phyloP scores from a whole-genome alignment of 2,888 invertebrate species.

The Oscheius myriophilus region DNA sequence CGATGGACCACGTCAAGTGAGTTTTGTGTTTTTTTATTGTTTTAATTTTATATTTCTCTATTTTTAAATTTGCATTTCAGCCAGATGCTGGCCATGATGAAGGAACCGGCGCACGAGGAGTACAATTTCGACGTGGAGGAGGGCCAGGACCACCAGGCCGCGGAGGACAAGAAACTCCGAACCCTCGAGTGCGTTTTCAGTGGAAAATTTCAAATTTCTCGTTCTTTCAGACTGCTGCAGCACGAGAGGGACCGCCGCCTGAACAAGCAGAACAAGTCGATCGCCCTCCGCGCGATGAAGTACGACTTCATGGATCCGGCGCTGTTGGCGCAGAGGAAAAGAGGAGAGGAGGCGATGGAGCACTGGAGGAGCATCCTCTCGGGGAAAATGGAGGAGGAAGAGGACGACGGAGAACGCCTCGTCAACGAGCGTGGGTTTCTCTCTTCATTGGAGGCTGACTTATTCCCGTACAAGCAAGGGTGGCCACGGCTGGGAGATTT shows the following conservation, averaged over 20 bases:
- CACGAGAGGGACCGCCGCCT: conserved; percentile 38
- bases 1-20: too few relatives aligned
- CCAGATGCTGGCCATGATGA: not conserved
- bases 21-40: too few relatives aligned
- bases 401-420: not conserved
- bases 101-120: not conserved
- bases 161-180: not conserved
- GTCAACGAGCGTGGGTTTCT: too few relatives aligned
- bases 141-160: conserved; percentile 8
- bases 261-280: conserved; percentile 51
- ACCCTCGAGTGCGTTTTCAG: not conserved
- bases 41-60: too few relatives aligned
- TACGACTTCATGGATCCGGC: conserved; percentile 35
- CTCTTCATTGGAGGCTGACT: too few relatives aligned
- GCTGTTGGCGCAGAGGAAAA: too few relatives aligned
- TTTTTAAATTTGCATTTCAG: too few relatives aligned
- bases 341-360: too few relatives aligned
- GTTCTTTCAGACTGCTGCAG: conserved; percentile 34
- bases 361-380: not conserved
- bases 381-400: too few relatives aligned
- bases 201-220: not conserved
- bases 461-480: too few relatives aligned
- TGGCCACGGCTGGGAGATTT: too few relatives aligned
- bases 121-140: conserved; percentile 21
- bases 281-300: conserved; percentile 41